Conservation (phyloP, 2,113 vertebrate genomes). For the Drymodes brunneopygia region DNA sequence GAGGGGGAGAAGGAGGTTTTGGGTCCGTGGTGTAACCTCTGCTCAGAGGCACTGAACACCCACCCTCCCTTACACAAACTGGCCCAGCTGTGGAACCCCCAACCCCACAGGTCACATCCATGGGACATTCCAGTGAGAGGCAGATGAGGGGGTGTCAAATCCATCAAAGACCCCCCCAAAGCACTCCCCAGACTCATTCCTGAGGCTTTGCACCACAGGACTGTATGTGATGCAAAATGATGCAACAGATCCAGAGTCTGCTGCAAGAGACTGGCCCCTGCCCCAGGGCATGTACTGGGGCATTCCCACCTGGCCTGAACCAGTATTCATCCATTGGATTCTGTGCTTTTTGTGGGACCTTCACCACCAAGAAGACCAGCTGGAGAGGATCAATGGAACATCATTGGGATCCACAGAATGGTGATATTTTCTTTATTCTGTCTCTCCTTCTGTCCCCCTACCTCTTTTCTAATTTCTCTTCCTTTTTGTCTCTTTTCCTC, state of each 20-base stretch:
- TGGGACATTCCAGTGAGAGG: neutral
- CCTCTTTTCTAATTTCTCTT: neutral
- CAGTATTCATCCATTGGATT: neutral
- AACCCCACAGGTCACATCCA: neutral
- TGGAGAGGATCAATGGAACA: neutral
- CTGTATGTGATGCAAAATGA: neutral
- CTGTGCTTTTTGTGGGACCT: accelerated
- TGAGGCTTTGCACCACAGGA: neutral
- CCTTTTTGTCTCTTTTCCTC: neutral
- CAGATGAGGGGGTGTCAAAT: neutral
- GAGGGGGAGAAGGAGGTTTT: neutral
- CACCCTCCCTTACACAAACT: neutral
- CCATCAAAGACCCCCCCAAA: neutral
- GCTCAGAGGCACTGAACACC: neutral
- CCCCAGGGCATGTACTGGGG: neutral
- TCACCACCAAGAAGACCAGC: neutral
- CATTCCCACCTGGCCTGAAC: neutral
- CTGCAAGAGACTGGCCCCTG: neutral
- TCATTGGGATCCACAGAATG: neutral
- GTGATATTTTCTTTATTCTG: neutral
- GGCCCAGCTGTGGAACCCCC: neutral
- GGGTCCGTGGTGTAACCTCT: accelerated
- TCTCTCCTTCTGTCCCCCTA: neutral
- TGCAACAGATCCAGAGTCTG: neutral
- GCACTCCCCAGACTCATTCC: neutral